Evolutionary conservation across 2,888 invertebrate genomes (phyloP).

Genomic region (Salticus scenicus): DNA sequence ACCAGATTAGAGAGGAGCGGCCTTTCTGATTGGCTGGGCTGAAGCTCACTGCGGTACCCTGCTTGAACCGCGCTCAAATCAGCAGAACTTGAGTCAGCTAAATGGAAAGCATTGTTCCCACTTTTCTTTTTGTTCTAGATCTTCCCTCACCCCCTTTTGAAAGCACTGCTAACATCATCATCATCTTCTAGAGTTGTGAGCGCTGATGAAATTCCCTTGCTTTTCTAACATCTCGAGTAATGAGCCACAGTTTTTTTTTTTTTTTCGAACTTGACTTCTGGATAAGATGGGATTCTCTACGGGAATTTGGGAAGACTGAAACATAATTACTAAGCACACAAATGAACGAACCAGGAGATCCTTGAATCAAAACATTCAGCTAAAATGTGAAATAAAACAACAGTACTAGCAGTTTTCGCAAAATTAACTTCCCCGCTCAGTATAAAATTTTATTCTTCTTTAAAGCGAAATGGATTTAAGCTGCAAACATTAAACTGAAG

Average conservation of each 20-base stretch:
- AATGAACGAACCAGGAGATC: background rate
- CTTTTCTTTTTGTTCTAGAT: slow-evolving; percentile 26
- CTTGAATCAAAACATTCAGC: background rate
- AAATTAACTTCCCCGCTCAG: background rate
- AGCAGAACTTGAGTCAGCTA: slow-evolving; percentile 64
- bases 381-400: background rate
- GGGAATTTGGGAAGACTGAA: background rate
- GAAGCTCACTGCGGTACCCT: slow-evolving; percentile 50
- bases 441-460: background rate
- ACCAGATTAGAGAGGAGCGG: slow-evolving; percentile 59
- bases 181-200: slow-evolving; percentile 41
- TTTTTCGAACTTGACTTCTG: background rate
- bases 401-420: background rate
- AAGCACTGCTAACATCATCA: slow-evolving; percentile 40
- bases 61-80: slow-evolving; percentile 56
- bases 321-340: slow-evolving; percentile 6
- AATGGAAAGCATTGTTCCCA: slow-evolving; percentile 62
- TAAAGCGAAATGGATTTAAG: background rate
- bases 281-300: background rate
- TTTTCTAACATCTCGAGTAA: background rate
- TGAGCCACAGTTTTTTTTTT: background rate
- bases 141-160: slow-evolving; percentile 4
- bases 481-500: no score
- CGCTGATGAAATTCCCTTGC: slow-evolving; percentile 59
- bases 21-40: slow-evolving; percentile 57